Conservation (phyloP, 2,113 vertebrate species). For the human region DNA sequence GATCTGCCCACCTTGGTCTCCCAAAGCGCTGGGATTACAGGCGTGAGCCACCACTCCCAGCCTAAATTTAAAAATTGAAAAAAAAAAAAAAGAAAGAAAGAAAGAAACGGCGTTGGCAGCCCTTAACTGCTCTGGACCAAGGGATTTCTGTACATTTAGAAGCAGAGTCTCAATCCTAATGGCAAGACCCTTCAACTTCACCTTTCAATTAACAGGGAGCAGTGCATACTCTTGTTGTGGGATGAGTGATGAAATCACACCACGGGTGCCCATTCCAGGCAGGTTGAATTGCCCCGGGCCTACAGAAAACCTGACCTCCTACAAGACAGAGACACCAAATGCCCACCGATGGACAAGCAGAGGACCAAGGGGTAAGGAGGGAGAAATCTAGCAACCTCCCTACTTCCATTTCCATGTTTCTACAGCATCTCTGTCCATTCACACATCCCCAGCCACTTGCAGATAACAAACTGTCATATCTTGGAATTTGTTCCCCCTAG, state of each 20-base stretch:
- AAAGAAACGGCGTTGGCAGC: neutral
- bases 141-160: neutral
- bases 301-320: neutral
- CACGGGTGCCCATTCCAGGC: neutral
- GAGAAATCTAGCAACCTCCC: neutral
- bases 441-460: neutral
- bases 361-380: neutral
- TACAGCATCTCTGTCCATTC: neutral
- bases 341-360: neutral
- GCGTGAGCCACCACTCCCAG: no score
- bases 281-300: neutral
- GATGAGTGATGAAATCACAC: neutral
- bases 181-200: neutral
- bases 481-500: neutral
- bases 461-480: neutral
- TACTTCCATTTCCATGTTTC: neutral
- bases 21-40: no score
- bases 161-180: neutral
- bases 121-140: neutral
- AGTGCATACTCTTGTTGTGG: neutral
- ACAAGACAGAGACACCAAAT: neutral
- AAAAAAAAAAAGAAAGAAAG: neutral
- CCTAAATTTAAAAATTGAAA: no score
- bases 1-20: no score
- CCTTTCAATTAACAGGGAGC: neutral